Base-by-base conservation (phyloP, 2,888 invertebrate species). In the Drosophila cyrtoloma region DNA sequence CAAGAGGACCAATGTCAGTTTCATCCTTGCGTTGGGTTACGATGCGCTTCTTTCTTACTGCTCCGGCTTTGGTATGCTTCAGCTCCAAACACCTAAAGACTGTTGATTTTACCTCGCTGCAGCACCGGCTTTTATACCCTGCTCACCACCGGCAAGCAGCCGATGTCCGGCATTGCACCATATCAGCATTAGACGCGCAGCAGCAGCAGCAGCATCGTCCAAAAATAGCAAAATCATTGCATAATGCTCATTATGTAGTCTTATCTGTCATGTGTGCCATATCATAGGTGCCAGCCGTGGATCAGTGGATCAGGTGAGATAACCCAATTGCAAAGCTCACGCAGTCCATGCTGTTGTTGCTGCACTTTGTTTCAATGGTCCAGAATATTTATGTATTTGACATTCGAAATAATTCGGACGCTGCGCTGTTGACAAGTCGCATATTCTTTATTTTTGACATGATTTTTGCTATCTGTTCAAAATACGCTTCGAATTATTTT, bases 51-150 rank as follows among this genome's bases (percentile, higher is more conserved):
- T 59, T 47, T 64, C 37, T 70, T 79, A 84, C 89, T 90, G 82
- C 83, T 90, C 82, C 84, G 87, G 88, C 69, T 84, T 85, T 82
- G 84, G 72, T 80, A 75, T 84, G 73, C 82, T 70, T 63, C 61
- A 70, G 78, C 69, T 78, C 82, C 81, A 90, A 90, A 79, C 73
- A 81, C 91, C 91, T 86, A 90, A 91, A 91, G 91, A 90, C 91
- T 92, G 91, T 79, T 92, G 83, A 32, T 75, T 62, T 59, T 62
- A 59, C 28, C 26, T 28, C n/a, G 71, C 61, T 56, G 67, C 57
- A 65, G 12, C 37, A 9, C 53, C 19, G 3, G n/a, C 68, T 83
- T 89, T 80, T 90, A 91, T 90, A 90, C 76, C 67, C 73, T 28
- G 22, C 32, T n/a, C 53, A 19, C 0, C 52, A 16, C 12, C 39